Conservation (phyloP, 2,797 vertebrate genomes). For the Acropternis orthonyx region DNA sequence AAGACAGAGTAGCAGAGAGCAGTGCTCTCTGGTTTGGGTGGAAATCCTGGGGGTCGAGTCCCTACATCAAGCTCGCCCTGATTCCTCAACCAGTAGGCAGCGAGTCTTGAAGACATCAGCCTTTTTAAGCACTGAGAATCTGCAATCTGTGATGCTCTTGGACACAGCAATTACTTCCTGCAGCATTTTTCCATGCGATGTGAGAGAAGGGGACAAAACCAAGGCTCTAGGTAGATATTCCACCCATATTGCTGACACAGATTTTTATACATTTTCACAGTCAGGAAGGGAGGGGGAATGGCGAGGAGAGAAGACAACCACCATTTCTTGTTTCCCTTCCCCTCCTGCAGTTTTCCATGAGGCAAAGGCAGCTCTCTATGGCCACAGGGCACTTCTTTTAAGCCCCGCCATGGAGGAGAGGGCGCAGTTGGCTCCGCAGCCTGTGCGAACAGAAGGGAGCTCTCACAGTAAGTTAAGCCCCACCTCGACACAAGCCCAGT, state of each 20-base stretch:
- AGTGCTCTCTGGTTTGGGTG: background rate
- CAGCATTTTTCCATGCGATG: background rate
- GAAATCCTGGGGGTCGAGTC: background rate
- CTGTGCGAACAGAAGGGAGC: background rate
- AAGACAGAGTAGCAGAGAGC: background rate
- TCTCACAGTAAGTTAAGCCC: background rate
- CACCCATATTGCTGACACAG: background rate
- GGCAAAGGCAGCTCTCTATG: background rate
- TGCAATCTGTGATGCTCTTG: background rate
- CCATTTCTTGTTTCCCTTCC: background rate
- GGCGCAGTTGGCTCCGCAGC: background rate
- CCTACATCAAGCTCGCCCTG: fast-evolving
- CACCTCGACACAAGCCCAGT: background rate
- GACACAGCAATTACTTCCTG: background rate
- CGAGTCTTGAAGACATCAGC: background rate
- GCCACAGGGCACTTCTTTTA: background rate
- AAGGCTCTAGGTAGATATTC: background rate
- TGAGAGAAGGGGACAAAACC: background rate
- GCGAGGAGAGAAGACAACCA: background rate
- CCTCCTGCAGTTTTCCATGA: background rate
- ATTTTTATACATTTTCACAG: background rate
- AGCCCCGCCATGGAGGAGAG: background rate
- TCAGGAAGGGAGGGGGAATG: background rate
- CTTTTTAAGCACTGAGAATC: background rate
- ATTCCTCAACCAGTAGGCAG: background rate